phyloP scores from a whole-genome alignment of 1,140 invertebrate species.

The Calephelis nemesis region DNA sequence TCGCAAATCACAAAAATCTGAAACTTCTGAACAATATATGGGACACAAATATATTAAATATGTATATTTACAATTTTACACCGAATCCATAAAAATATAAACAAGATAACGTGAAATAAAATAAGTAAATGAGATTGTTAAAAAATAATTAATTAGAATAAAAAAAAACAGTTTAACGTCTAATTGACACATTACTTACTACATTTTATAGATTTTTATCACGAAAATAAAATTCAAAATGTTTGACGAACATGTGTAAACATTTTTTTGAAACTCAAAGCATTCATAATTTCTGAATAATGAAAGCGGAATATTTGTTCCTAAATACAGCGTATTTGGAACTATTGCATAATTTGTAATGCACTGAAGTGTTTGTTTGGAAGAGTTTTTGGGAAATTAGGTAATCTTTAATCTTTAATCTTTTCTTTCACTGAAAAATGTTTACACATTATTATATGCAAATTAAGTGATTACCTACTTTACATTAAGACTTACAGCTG shows the following conservation, averaged over 20 bases:
- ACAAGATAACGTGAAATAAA: neutral
- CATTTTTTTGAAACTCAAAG: neutral
- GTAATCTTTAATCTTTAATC: too few species aligned
- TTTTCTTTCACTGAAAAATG: too few species aligned
- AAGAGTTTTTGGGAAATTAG: too few species aligned
- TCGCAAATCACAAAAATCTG: neutral
- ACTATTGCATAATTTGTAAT: too few species aligned
- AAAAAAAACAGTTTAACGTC: neutral
- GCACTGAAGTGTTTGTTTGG: too few species aligned
- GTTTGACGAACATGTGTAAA: neutral
- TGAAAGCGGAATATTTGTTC: neutral
- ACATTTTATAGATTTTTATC: neutral
- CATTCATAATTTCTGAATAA: neutral
- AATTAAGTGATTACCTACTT: neutral
- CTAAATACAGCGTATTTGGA: neutral
- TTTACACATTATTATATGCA: neutral
- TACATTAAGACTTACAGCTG: constrained; percentile 2
- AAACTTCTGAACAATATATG: neutral
- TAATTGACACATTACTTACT: neutral
- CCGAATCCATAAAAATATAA: neutral
- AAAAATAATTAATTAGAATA: neutral
- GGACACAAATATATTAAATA: neutral
- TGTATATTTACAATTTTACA: constrained; percentile 8
- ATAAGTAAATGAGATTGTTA: constrained; percentile 7
- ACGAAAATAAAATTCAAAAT: neutral